Evolutionary conservation across 1,140 invertebrate species (phyloP).

Genomic region (Diabrotica virgifera): DNA sequence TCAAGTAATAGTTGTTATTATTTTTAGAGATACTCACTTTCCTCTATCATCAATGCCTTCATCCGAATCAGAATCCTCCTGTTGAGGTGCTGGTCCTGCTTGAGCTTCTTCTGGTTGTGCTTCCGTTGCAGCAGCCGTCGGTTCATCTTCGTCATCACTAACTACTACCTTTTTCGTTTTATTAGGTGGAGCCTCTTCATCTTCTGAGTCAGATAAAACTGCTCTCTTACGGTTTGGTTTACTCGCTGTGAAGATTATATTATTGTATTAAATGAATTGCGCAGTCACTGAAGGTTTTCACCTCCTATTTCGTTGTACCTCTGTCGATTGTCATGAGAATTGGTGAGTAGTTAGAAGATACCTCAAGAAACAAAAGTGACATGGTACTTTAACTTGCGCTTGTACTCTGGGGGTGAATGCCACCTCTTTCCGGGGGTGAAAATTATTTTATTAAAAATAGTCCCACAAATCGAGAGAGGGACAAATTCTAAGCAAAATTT

Average conservation of each 20-base stretch:
- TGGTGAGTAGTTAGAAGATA: no score
- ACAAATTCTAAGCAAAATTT: no score
- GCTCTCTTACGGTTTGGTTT: slow-evolving; percentile 46
- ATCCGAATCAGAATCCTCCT: slow-evolving; percentile 53
- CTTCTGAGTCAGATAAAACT: slow-evolving; percentile 57
- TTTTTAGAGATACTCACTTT: slow-evolving; percentile 39
- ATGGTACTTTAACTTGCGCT: no score
- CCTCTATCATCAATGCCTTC: slow-evolving; percentile 53
- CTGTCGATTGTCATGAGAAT: no score
- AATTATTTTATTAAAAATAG: no score
- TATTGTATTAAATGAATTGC: neutral
- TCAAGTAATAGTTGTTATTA: no score
- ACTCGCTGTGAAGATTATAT: slow-evolving; percentile 6
- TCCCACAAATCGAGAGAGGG: no score
- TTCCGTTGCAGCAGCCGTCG: slow-evolving; percentile 46
- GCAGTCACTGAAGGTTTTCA: no score
- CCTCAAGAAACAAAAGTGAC: no score
- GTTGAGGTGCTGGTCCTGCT: slow-evolving; percentile 36
- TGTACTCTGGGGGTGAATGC: no score
- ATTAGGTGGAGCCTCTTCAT: slow-evolving; percentile 47
- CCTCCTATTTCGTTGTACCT: no score
- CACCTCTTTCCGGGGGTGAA: no score
- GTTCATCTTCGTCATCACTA: slow-evolving; percentile 54
- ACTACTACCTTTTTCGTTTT: slow-evolving; percentile 51
- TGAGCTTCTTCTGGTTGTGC: slow-evolving; percentile 46